Conservation (phyloP, 2,797 vertebrate genomes). For the Pterois miles region DNA sequence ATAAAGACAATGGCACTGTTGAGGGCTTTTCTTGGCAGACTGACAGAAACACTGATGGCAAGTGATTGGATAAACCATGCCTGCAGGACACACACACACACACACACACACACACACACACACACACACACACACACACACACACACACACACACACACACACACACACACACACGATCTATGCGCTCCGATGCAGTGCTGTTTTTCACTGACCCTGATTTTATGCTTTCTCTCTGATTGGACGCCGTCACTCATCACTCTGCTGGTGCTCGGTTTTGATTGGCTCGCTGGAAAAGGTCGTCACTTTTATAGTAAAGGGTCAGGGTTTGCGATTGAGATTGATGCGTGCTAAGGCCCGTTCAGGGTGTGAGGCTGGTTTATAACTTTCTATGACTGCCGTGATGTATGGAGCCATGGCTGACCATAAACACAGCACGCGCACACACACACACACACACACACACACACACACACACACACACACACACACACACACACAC, state of each 20-base stretch:
- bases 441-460: slow-evolving; percentile 1
- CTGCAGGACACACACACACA: slow-evolving; percentile 58
- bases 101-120: slow-evolving; percentile 10
- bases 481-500: neutral
- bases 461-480: slow-evolving; percentile 1
- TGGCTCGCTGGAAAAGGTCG: slow-evolving; percentile 28
- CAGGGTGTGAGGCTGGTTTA: slow-evolving; percentile 18
- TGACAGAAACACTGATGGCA: slow-evolving; percentile 76
- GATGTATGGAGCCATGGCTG: slow-evolving; percentile 24
- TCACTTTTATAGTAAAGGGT: slow-evolving; percentile 6
- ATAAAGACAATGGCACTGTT: slow-evolving; percentile 64
- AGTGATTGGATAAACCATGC: slow-evolving; percentile 76
- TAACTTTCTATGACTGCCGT: slow-evolving; percentile 21
- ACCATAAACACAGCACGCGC: neutral
- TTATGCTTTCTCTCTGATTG: slow-evolving; percentile 38
- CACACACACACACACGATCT: slow-evolving; percentile 35
- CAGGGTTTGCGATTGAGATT: slow-evolving; percentile 35
- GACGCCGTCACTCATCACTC: slow-evolving; percentile 13
- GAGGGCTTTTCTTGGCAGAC: slow-evolving; percentile 68
- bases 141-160: slow-evolving; percentile 7
- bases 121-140: slow-evolving; percentile 19
- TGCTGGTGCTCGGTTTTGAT: slow-evolving; percentile 8
- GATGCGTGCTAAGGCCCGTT: slow-evolving; percentile 9
- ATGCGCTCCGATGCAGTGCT: slow-evolving; percentile 19
- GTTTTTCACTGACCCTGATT: slow-evolving; percentile 55